Evolutionary conservation across 2,888 invertebrate genomes (phyloP).

Genomic region (Tetheella fluctuosa): DNA sequence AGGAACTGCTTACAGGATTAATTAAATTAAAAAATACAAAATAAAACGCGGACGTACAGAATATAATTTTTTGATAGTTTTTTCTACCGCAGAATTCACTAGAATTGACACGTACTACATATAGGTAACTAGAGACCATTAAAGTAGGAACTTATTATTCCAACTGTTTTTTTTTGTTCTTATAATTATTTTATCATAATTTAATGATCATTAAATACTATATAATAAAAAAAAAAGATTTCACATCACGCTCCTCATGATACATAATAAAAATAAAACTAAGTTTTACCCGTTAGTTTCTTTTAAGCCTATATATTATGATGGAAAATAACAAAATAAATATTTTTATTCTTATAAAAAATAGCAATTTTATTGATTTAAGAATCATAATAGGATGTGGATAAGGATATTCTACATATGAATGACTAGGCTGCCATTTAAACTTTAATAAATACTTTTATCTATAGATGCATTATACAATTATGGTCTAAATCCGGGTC

Average conservation of each 20-base stretch:
- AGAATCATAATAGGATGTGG: constrained; percentile 39
- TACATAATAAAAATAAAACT: not conserved
- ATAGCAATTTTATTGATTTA: not conserved
- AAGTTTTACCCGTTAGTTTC: not conserved
- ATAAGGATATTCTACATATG: constrained; percentile 44
- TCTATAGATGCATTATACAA: constrained; percentile 25
- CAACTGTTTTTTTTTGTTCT: not conserved
- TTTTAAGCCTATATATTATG: not conserved
- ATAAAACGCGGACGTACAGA: not conserved
- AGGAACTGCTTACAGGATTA: not conserved
- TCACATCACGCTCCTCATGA: not conserved
- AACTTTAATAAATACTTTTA: constrained; percentile 28
- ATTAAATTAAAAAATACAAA: not conserved
- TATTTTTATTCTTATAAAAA: not conserved
- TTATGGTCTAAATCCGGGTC: constrained; percentile 41
- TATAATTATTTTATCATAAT: too few species aligned
- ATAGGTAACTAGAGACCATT: not conserved
- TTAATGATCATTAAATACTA: too few species aligned
- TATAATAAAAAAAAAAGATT: not conserved
- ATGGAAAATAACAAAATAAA: not conserved
- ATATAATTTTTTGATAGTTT: not conserved
- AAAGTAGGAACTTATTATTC: too few species aligned
- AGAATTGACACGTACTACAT: not conserved
- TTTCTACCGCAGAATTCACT: not conserved
- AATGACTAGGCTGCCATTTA: constrained; percentile 42